Evolutionary conservation across 2,888 invertebrate genomes (phyloP).

Genomic region (Ctena decussata): DNA sequence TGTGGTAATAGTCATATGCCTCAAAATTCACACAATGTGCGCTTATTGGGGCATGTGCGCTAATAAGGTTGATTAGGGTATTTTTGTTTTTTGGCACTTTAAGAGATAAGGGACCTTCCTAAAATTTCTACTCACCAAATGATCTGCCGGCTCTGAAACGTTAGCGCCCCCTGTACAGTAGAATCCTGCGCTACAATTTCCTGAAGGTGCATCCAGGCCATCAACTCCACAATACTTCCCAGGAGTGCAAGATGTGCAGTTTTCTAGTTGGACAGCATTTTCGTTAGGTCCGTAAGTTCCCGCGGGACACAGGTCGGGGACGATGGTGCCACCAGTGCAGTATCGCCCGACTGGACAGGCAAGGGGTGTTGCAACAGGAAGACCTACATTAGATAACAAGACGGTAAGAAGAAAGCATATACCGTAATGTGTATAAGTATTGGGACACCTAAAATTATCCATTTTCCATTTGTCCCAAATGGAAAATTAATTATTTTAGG

Average conservation of each 20-base stretch:
- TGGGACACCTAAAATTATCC: too few species aligned
- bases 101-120: too few species aligned
- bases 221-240: conserved; percentile 82
- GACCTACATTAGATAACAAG: too few species aligned
- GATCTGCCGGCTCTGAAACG: conserved; percentile 72
- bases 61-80: too few species aligned
- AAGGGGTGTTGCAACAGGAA: conserved; percentile 78
- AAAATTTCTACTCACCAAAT: conserved; percentile 61
- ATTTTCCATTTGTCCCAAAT: too few species aligned
- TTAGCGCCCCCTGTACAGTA: conserved; percentile 80
- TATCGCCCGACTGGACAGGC: conserved; percentile 84
- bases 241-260: conserved; percentile 81
- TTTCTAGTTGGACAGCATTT: conserved; percentile 67
- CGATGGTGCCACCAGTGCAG: conserved; percentile 83
- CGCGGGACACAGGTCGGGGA: conserved; percentile 81
- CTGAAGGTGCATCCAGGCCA: conserved; percentile 80
- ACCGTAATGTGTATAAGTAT: too few species aligned
- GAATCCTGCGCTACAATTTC: conserved; percentile 83
- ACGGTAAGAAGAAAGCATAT: too few species aligned
- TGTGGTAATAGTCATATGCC: too few species aligned
- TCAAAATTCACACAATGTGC: too few species aligned
- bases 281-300: conserved; percentile 81
- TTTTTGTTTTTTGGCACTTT: too few species aligned
- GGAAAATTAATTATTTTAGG: too few species aligned
- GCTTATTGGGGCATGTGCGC: too few species aligned